A percentile compares a stretch with the other conserved stretches of the same genome.
Conservation (phyloP, 2,113 vertebrate species). For the Aix galericulata region DNA sequence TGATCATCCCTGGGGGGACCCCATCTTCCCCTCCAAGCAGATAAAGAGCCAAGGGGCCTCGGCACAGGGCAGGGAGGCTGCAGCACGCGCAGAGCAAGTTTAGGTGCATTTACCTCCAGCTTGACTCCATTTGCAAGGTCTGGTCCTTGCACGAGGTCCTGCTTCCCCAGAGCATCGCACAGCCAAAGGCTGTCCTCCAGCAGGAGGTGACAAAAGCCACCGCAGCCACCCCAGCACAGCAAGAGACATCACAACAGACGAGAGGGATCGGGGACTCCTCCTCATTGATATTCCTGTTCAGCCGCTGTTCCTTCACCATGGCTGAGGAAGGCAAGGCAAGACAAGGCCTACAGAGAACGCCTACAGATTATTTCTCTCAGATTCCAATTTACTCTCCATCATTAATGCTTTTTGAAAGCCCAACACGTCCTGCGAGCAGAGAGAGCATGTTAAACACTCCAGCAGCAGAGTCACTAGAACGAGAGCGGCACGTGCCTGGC, state of each 20-base stretch:
- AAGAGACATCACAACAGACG: neutral
- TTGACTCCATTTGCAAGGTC: neutral
- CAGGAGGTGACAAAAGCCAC: neutral
- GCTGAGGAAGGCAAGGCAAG: constrained; percentile 61
- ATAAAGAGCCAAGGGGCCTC: neutral
- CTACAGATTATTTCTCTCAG: constrained; percentile 69
- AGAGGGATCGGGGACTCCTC: neutral
- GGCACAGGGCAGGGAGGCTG: neutral
- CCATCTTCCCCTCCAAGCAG: neutral
- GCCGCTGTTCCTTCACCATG: constrained; percentile 61
- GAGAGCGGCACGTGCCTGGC: accelerated
- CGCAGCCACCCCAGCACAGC: neutral
- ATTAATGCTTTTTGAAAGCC: constrained; percentile 77
- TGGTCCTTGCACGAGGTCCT: neutral
- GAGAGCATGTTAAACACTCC: neutral
- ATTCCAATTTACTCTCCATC: constrained; percentile 80
- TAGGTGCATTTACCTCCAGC: neutral
- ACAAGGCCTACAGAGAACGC: constrained; percentile 70
- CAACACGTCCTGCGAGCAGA: constrained; percentile 46
- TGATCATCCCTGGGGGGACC: neutral
- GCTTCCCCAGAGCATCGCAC: accelerated
- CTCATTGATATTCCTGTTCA: constrained; percentile 75
- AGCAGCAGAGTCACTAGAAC: neutral
- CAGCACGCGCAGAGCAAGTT: accelerated
- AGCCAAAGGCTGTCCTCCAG: neutral